phyloP scores from a whole-genome alignment of 2,888 invertebrate genomes.

The Pocota personata region DNA sequence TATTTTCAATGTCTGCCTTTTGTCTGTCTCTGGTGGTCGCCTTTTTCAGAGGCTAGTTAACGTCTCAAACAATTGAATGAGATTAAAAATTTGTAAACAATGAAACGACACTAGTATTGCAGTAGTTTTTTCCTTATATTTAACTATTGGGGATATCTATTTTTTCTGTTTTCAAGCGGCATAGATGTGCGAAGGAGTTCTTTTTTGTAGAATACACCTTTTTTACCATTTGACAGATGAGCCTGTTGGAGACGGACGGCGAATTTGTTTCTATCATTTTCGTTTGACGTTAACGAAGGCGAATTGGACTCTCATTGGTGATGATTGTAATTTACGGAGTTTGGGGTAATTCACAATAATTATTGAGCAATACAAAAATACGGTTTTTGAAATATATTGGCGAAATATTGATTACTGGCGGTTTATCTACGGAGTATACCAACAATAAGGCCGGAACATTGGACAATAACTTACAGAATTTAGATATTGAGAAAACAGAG shows the following conservation, averaged over 20 bases:
- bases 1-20: slow-evolving; percentile 43
- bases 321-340: background rate
- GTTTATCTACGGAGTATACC: no score
- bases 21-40: slow-evolving; percentile 22
- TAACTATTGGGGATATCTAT: slow-evolving; percentile 25
- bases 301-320: slow-evolving; percentile 29
- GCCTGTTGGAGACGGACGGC: slow-evolving; percentile 65
- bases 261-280: slow-evolving; percentile 21
- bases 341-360: background rate
- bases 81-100: background rate
- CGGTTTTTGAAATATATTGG: no score
- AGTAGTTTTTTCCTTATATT: background rate
- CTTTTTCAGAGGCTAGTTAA: slow-evolving; percentile 31
- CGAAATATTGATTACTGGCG: no score
- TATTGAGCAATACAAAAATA: background rate
- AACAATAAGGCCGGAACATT: no score
- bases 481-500: no score
- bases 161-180: slow-evolving; percentile 45
- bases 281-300: slow-evolving; percentile 22
- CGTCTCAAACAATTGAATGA: background rate
- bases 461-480: no score
- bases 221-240: slow-evolving; percentile 69
- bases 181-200: slow-evolving; percentile 27
- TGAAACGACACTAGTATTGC: slow-evolving; percentile 4
- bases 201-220: slow-evolving; percentile 69